Conservation (phyloP, 2,113 vertebrate genomes). For the Mesocricetus auratus region DNA sequence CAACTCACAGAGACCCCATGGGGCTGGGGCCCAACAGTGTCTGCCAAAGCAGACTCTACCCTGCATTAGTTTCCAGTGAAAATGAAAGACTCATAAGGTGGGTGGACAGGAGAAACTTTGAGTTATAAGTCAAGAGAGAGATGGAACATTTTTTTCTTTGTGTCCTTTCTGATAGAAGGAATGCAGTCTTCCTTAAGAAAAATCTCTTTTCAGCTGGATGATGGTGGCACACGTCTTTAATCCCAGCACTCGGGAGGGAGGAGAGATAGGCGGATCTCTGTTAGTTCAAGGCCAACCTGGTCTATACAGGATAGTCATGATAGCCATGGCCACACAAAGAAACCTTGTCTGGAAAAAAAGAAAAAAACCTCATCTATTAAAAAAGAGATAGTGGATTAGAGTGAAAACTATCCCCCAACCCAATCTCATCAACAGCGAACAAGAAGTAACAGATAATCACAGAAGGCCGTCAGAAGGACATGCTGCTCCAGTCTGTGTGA, state of each 20-base stretch:
- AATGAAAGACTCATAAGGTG: background rate
- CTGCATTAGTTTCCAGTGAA: background rate
- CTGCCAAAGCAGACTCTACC: background rate
- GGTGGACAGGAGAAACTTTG: background rate
- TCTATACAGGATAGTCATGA: background rate
- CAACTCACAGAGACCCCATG: too few species aligned
- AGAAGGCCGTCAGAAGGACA: background rate
- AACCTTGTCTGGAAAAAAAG: background rate
- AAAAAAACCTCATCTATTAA: background rate
- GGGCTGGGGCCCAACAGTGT: too few species aligned
- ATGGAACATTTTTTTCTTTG: background rate
- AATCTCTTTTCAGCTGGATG: background rate
- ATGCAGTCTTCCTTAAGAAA: slow-evolving; percentile 38
- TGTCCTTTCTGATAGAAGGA: background rate
- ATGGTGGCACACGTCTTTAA: background rate
- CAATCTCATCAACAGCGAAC: slow-evolving; percentile 22
- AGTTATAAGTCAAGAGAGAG: background rate
- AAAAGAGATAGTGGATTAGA: slow-evolving; percentile 3
- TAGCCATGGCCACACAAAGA: background rate
- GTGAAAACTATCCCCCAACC: slow-evolving; percentile 34
- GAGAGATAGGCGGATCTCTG: background rate
- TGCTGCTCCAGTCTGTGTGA: background rate
- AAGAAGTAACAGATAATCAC: background rate
- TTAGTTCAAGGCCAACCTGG: background rate
- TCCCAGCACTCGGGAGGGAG: background rate